These are phyloP conservation scores for Entomobrya multifasciata DNA, from an alignment of 2,888 invertebrate species.

Conservation along the genomic window DNA sequence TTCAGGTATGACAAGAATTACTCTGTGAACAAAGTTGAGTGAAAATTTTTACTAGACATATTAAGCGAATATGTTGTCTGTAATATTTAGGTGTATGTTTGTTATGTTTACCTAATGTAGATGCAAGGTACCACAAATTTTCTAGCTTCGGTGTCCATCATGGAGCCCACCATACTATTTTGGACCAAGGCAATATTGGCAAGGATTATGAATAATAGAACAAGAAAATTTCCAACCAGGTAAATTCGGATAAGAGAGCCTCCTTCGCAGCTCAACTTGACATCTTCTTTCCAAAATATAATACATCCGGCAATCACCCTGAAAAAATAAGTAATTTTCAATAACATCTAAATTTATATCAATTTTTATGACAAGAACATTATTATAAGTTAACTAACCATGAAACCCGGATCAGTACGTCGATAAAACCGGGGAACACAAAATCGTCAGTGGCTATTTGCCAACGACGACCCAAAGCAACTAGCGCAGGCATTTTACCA, in stretches of 20 bases:
- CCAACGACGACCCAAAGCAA: conserved; percentile 83
- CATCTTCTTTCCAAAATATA: too few species aligned
- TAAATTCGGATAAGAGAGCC: conserved; percentile 73
- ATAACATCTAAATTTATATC: too few species aligned
- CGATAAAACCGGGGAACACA: conserved; percentile 78
- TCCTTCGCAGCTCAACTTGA: conserved; percentile 73
- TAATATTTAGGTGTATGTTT: too few species aligned
- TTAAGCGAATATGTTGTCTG: too few species aligned
- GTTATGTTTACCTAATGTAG: conserved; percentile 85
- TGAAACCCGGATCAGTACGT: conserved; percentile 81
- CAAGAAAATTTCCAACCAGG: conserved; percentile 82
- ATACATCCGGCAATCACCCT: conserved; percentile 74
- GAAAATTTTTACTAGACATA: too few species aligned
- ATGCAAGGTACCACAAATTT: conserved; percentile 87
- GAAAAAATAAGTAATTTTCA: conserved; percentile 16
- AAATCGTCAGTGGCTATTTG: conserved; percentile 82
- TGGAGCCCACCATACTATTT: conserved; percentile 89
- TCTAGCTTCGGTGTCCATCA: conserved; percentile 88
- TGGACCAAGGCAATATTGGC: conserved; percentile 86
- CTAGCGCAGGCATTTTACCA: conserved; percentile 84
- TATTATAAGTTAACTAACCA: conserved; percentile 81
- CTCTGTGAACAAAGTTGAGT: too few species aligned
- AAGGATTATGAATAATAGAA: conserved; percentile 86
- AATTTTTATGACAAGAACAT: too few species aligned
- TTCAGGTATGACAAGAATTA: conserved; percentile 89